Evolutionary conservation across 2,888 invertebrate species (phyloP).

Genomic region (Antitype chi): DNA sequence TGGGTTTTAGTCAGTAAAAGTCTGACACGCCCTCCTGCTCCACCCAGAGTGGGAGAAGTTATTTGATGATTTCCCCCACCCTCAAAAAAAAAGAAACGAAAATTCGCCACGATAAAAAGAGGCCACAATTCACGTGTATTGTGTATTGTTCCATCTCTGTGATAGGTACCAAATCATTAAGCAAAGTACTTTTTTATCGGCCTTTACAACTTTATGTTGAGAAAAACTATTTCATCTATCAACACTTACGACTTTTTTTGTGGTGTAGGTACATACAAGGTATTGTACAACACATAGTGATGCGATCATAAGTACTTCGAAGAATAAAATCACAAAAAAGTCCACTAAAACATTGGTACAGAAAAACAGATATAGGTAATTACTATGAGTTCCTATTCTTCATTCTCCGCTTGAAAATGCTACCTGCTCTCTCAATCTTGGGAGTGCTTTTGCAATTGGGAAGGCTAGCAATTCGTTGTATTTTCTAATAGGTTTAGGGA

Average conservation of each 20-base stretch:
- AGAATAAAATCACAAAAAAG: background rate
- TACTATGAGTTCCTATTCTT: background rate
- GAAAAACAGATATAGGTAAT: background rate
- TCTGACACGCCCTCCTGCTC: too few species aligned
- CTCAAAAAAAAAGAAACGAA: background rate
- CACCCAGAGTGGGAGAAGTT: too few species aligned
- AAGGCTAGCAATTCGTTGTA: too few species aligned
- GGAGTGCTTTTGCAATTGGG: background rate
- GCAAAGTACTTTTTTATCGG: constrained; percentile 11
- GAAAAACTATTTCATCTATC: constrained; percentile 18
- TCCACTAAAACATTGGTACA: background rate
- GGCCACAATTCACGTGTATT: background rate
- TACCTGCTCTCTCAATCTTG: background rate
- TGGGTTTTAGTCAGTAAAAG: too few species aligned
- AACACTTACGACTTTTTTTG: constrained; percentile 22
- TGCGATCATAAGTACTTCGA: background rate
- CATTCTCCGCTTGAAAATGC: background rate
- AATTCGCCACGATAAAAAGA: background rate
- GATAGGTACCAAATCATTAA: background rate
- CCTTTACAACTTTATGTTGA: too few species aligned
- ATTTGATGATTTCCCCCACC: too few species aligned
- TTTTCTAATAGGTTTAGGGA: too few species aligned
- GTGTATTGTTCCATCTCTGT: background rate
- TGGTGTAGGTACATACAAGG: background rate
- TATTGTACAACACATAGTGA: background rate